These are phyloP conservation scores for Nothocercus julius DNA, from an alignment of 2,113 vertebrate species.

Conservation along the genomic window DNA sequence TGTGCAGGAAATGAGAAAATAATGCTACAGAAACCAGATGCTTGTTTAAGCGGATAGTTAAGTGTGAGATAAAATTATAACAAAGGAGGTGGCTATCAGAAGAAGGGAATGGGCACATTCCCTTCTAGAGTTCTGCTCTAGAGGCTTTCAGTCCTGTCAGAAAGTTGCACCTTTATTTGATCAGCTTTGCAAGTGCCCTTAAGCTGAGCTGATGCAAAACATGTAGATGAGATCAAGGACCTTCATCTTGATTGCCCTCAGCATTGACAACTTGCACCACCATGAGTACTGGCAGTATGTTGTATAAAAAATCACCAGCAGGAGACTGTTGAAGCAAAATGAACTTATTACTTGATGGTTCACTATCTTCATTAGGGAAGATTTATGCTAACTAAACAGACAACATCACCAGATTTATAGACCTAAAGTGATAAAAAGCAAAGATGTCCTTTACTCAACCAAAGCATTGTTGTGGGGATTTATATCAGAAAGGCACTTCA, in stretches of 20 bases:
- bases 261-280: neutral
- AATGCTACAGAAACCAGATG: neutral
- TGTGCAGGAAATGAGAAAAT: neutral
- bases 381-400: neutral
- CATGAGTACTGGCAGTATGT: neutral
- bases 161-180: neutral
- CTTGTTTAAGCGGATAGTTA: neutral
- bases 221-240: neutral
- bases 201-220: neutral
- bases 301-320: neutral
- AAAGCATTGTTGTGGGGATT: neutral
- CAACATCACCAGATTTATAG: neutral
- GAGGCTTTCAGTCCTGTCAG: neutral
- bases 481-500: neutral
- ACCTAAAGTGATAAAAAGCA: neutral
- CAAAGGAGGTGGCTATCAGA: neutral
- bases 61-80: neutral
- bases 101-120: neutral
- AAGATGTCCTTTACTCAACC: neutral
- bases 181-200: neutral
- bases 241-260: neutral
- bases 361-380: neutral
- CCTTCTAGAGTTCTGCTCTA: neutral
- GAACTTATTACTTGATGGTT: neutral
- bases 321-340: neutral